Base-by-base conservation (phyloP, 1,140 invertebrate species). In the Ephestia elutella region DNA sequence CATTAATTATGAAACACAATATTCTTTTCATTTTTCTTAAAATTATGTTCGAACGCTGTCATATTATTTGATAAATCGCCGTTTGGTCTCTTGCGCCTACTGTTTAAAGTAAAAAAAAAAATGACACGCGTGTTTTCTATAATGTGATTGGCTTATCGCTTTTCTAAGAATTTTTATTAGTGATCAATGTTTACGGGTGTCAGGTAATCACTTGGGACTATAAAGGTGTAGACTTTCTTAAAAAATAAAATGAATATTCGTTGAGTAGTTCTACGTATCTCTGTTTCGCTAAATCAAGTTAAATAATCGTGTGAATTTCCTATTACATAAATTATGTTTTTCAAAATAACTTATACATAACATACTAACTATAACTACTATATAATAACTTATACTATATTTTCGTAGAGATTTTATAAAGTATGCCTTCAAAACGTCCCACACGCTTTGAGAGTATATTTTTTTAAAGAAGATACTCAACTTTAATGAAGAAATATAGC, bases 1-100 rank as follows among this genome's bases (percentile, higher is more conserved):
- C 86, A 87, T 88, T 88, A 88, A 88, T 88, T 86, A 87, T 86
- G 81, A 80, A 86, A 86, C 81, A 88, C 78, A 88, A 87, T 87
- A 86, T 73, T 74, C 76, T 80, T 82, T 85, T 76, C 71, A 82
- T 83, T 84, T 87, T 86, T 75, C 65, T 62, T 75, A 81, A 87
- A 86, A 83, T 86, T 84, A 83, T 83, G 65, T 76, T 77, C 75
- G 72, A 76, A 77, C 64, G 73, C 75, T 87, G 84, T 88, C 86
- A 88, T 82, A 78, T 78, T 64, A 76, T 75, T 82, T 88, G 84
- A 88, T 85, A 82, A 80, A 88, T 88, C 68, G 66, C 67, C 54
- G 60, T 62, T 54, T 21, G 64, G 65, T 63, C 19, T 60, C 65
- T 66, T 62, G 56, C 58, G 62, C 65, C 69, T 82, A 64, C 71